Evolutionary conservation across 1,140 invertebrate species (phyloP), one percentile per base, ranked within the genome.

Genomic region (Pygmarrhopalites habei): DNA sequence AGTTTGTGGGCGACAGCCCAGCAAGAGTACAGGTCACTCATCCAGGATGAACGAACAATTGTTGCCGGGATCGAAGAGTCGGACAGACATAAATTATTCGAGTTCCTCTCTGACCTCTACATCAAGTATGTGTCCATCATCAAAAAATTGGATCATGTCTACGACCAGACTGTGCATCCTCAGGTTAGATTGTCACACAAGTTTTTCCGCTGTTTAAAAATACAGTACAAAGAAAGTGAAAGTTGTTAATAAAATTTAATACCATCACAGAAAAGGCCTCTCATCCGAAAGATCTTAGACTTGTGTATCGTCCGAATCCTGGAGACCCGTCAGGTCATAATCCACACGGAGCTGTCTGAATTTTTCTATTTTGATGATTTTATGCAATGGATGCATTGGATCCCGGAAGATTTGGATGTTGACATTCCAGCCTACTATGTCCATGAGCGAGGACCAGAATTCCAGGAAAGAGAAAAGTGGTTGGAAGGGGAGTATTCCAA

Each of bases 81-180:
- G 1, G 49, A 53, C 28, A 47, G 32, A 17, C 12, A 15, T 10
- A 60, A 51, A n/a, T 44, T 62, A 39, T 57, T 62, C 15, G 21
- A 44, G 17, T 23, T 51, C 49, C 41, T 53, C 7, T 17, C 57
- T 21, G 49, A 39, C n/a, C 26, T 65, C 7, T 65, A 60, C 35
- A 60, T 52, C 49, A 28, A 65, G 15, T 65, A 58, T n/a, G 35
- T 65, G 5, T 28, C 26, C 55, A 41, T 65, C n/a, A 60, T 49
- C 51, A 60, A 65, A n/a, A 65, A 65, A 60, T 23, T 97, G 12
- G 85, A 90, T 72, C 76, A 83, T 64, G 89, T 89, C 60, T 90
- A 94, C 71, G 92, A 95, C 73, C 91, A 92, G 77, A 82, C 94
- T 59, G 80, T 94, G 28, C 94, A 97, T 73, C 91, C 93, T 0